A percentile compares a stretch with the other conserved stretches of the same genome.
Conservation (phyloP, 92 coral and sea anemone species). For the Porites evermanni region DNA sequence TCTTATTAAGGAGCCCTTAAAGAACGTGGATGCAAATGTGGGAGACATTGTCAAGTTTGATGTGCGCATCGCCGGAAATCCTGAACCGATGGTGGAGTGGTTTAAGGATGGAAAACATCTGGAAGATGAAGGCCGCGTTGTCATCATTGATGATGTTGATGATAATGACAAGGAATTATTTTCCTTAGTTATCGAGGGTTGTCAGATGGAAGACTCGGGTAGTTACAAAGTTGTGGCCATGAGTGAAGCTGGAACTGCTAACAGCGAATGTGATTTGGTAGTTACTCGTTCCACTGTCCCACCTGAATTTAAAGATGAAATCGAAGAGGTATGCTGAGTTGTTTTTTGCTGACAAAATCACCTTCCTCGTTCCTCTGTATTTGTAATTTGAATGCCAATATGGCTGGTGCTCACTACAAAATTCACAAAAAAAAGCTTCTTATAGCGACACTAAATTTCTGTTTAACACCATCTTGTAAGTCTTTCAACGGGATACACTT, state of each 20-base stretch:
- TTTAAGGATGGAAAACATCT: constrained; percentile 83
- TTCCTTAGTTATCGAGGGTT: constrained; percentile 81
- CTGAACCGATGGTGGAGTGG: constrained; percentile 99
- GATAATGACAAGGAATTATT: constrained; percentile 89
- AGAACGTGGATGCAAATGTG: constrained; percentile 67
- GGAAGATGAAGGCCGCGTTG: constrained; percentile 86
- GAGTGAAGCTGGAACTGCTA: constrained; percentile 95
- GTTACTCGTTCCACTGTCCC: constrained; percentile 84
- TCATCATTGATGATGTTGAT: constrained; percentile 91
- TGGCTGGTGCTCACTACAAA: background rate
- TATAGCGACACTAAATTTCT: background rate
- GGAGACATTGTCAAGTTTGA: constrained; percentile 88
- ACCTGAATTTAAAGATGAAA: constrained; percentile 77
- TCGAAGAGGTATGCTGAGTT: constrained; percentile 72
- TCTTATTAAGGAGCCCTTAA: constrained; percentile 81
- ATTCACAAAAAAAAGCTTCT: background rate
- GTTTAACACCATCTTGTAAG: too few species aligned
- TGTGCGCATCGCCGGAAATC: constrained; percentile 81
- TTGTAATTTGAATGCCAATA: background rate
- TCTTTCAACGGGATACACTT: too few species aligned
- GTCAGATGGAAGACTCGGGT: constrained; percentile 83
- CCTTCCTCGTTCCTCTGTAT: background rate
- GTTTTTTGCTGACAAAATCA: background rate
- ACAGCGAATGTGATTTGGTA: constrained; percentile 68
- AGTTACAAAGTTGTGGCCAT: constrained; percentile 85